A percentile compares a stretch with the other conserved stretches of the same genome.
Conservation (phyloP, 2,888 invertebrate genomes). For the Tetragonula carbonaria region DNA sequence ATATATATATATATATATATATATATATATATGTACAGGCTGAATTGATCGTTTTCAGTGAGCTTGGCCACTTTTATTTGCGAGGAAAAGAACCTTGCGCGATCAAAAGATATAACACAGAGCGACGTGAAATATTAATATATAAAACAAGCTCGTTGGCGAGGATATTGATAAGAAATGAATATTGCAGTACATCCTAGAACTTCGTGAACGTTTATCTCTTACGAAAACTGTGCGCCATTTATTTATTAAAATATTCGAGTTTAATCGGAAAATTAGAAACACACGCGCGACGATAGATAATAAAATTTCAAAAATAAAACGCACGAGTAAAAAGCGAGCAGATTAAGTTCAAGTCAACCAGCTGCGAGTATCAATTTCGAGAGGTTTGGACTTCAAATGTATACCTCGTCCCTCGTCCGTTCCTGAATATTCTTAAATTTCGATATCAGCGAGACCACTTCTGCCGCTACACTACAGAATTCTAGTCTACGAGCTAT, state of each 20-base stretch:
- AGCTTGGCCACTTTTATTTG: neutral
- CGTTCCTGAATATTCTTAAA: conserved; percentile 26
- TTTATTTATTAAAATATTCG: neutral
- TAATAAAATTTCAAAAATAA: no score
- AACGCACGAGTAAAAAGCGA: no score
- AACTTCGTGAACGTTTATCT: neutral
- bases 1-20: no score
- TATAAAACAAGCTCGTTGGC: no score
- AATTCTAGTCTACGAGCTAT: conserved; percentile 48
- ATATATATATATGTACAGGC: fast-evolving
- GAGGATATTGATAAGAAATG: neutral
- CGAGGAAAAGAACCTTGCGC: neutral
- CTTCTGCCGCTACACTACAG: conserved; percentile 19
- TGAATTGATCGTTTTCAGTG: neutral
- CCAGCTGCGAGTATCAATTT: no score
- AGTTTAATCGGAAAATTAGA: neutral
- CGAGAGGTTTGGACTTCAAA: neutral
- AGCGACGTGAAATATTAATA: no score
- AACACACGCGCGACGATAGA: no score
- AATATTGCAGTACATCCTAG: neutral
- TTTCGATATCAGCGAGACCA: conserved; percentile 39
- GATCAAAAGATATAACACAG: neutral
- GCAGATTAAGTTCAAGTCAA: no score
- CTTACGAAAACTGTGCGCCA: neutral
- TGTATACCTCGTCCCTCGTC: conserved; percentile 7